Percentiles rank a stretch among this genome's conserved stretches.
These are phyloP conservation scores for Tetragnatha versicolor DNA, from an alignment of 1,140 invertebrate genomes.

Conservation along the genomic window DNA sequence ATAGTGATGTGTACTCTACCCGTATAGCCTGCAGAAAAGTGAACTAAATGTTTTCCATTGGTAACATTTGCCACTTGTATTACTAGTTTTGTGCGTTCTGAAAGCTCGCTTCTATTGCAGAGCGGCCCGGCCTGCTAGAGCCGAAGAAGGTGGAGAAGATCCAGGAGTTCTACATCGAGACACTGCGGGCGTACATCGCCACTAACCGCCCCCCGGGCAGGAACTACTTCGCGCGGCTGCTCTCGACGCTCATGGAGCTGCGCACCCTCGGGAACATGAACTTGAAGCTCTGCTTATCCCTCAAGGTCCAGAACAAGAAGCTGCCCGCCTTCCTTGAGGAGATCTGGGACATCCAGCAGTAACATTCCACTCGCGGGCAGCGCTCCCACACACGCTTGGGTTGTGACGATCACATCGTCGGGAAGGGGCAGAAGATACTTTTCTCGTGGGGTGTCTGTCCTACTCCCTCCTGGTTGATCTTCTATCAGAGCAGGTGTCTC, in stretches of 20 bases:
- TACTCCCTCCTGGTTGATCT: too few species aligned
- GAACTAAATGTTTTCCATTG: too few species aligned
- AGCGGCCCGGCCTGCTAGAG: conserved; percentile 87
- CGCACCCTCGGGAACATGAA: conserved; percentile 95
- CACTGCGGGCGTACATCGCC: conserved; percentile 83
- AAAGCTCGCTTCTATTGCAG: conserved; percentile 69
- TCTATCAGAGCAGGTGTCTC: too few species aligned
- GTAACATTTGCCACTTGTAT: too few species aligned
- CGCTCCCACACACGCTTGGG: too few species aligned
- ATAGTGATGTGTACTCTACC: too few species aligned
- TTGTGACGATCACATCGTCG: too few species aligned
- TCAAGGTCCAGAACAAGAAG: conserved; percentile 94
- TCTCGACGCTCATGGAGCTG: conserved; percentile 91
- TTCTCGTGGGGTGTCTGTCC: too few species aligned
- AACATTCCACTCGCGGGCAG: background rate
- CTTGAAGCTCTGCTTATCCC: conserved; percentile 93
- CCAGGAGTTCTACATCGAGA: conserved; percentile 94
- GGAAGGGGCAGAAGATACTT: too few species aligned
- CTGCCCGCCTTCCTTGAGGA: conserved; percentile 92
- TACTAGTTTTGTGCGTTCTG: too few species aligned
- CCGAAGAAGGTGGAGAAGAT: conserved; percentile 93
- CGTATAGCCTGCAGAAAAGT: too few species aligned
- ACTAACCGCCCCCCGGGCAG: conserved; percentile 75
- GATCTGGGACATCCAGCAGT: conserved; percentile 84
- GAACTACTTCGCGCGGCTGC: conserved; percentile 83